phyloP scores from a whole-genome alignment of 2,113 vertebrate species.

The Girardinichthys multiradiatus region DNA sequence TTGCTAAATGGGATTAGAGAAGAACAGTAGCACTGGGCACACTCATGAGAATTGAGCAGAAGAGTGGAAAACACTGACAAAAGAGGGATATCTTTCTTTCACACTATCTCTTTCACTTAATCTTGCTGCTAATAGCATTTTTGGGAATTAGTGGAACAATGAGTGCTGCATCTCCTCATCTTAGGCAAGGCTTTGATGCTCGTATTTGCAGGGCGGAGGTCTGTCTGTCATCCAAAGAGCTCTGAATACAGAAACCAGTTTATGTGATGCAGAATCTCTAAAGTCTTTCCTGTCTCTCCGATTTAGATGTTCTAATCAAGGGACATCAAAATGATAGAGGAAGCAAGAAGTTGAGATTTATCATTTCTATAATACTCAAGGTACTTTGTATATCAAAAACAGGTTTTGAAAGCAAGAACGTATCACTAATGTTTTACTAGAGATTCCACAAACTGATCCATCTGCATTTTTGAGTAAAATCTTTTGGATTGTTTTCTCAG shows the following conservation, averaged over 20 bases:
- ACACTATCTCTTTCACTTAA: constrained; percentile 48
- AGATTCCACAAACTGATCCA: too few relatives aligned
- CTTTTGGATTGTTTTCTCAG: background rate
- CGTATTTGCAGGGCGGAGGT: constrained; percentile 17
- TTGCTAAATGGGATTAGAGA: constrained; percentile 64
- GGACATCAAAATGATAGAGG: background rate
- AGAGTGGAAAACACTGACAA: constrained; percentile 46
- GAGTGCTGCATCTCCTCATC: constrained; percentile 11
- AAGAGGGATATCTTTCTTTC: constrained; percentile 58
- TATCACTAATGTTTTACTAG: too few relatives aligned
- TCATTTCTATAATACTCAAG: background rate
- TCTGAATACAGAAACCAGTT: background rate
- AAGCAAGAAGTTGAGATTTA: background rate
- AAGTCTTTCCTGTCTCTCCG: background rate
- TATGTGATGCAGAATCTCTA: constrained; percentile 2
- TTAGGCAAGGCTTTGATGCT: constrained; percentile 10
- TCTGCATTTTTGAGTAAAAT: too few relatives aligned
- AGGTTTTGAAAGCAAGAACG: too few relatives aligned
- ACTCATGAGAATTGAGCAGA: constrained; percentile 40
- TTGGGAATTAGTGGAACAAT: constrained; percentile 23
- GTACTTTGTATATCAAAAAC: too few relatives aligned
- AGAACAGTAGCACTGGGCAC: constrained; percentile 32
- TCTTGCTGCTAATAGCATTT: constrained; percentile 52
- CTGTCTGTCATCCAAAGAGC: background rate
- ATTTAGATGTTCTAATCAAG: background rate